A percentile compares a stretch with the other conserved stretches of the same genome.
Evolutionary conservation across 2,113 vertebrate species (phyloP).

Genomic region (Laticauda colubrina): DNA sequence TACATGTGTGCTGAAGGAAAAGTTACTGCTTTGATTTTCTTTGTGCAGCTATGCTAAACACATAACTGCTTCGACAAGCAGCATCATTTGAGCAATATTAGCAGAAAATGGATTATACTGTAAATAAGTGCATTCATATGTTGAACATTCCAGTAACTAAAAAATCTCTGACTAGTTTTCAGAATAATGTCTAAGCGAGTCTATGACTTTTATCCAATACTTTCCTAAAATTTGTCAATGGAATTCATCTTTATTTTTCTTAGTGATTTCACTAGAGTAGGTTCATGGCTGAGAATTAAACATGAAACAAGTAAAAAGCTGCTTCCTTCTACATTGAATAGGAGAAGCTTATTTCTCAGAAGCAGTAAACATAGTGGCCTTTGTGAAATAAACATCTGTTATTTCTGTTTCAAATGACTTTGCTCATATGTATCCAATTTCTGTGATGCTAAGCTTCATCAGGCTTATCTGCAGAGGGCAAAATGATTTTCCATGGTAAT

Average conservation of each 20-base stretch:
- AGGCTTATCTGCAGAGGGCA: constrained; percentile 11
- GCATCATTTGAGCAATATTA: background rate
- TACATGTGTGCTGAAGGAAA: background rate
- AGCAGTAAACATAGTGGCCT: background rate
- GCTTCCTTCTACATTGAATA: background rate
- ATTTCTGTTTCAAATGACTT: constrained; percentile 5
- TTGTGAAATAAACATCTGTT: background rate
- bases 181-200: background rate
- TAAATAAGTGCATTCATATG: background rate
- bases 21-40: background rate
- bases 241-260: background rate
- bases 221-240: background rate
- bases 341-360: background rate
- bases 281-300: background rate
- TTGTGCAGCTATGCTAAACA: background rate
- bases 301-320: background rate
- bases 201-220: background rate
- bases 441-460: constrained; percentile 21
- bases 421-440: constrained; percentile 13
- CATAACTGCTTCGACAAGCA: background rate
- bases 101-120: background rate
- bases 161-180: background rate
- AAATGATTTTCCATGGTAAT: constrained; percentile 24
- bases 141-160: background rate
- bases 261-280: background rate